Evolutionary conservation across 2,797 vertebrate genomes (phyloP).

Genomic region (Brachyrhaphis roseni): DNA sequence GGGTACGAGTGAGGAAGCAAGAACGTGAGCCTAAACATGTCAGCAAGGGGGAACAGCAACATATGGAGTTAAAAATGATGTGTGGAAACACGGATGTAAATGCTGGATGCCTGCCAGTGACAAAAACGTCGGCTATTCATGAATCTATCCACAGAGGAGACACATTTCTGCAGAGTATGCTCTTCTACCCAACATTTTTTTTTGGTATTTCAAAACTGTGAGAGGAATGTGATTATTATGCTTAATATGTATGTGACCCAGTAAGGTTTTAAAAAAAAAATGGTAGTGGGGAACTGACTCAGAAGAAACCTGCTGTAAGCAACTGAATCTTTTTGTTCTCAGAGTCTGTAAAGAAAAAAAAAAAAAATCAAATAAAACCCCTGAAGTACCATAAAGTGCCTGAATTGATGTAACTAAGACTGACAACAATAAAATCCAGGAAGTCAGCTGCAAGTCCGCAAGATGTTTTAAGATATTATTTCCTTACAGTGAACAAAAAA

Average conservation of each 20-base stretch:
- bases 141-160: slow-evolving; percentile 27
- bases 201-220: slow-evolving; percentile 6
- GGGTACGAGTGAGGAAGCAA: slow-evolving; percentile 10
- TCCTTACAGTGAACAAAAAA: background rate
- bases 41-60: background rate
- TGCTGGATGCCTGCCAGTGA: slow-evolving; percentile 32
- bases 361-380: background rate
- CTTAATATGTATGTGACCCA: background rate
- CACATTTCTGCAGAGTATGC: slow-evolving; percentile 6
- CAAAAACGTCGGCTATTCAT: slow-evolving; percentile 32
- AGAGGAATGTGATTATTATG: background rate
- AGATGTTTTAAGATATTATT: slow-evolving; percentile 1
- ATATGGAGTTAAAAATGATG: background rate
- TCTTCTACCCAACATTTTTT: background rate
- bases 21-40: slow-evolving; percentile 38
- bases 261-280: background rate
- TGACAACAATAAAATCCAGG: background rate
- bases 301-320: background rate
- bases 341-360: background rate
- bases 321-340: background rate
- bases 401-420: background rate
- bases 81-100: slow-evolving; percentile 19
- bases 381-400: background rate
- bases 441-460: background rate
- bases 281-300: background rate